phyloP scores from a whole-genome alignment of 2,797 vertebrate species.

The Ctenochaetus hawaiiensis region DNA sequence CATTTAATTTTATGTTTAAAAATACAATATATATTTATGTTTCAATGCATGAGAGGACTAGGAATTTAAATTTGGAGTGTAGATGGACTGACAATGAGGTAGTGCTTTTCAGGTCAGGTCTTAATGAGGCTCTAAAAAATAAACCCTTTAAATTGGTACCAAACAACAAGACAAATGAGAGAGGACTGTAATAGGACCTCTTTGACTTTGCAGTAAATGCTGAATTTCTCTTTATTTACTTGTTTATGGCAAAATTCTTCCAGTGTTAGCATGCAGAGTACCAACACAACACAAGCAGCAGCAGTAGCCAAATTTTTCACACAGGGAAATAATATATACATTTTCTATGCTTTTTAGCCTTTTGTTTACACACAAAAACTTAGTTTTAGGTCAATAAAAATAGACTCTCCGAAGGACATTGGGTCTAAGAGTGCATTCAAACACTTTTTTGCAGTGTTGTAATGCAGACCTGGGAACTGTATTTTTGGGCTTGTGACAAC shows the following conservation, averaged over 20 bases:
- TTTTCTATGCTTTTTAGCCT: too few relatives aligned
- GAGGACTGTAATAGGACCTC: background rate
- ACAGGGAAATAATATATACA: too few relatives aligned
- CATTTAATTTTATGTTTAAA: background rate
- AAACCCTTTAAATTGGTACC: background rate
- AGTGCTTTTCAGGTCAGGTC: background rate
- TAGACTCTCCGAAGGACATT: too few relatives aligned
- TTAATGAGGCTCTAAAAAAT: background rate
- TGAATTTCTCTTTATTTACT: background rate
- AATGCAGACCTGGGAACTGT: too few relatives aligned
- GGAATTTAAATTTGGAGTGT: background rate
- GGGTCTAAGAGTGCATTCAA: too few relatives aligned
- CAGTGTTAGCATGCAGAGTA: background rate
- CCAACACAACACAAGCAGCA: background rate
- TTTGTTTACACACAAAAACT: too few relatives aligned
- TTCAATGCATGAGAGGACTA: background rate
- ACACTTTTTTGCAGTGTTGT: too few relatives aligned
- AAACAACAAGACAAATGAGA: conserved; percentile 8
- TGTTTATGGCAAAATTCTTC: background rate
- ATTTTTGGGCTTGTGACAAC: too few relatives aligned
- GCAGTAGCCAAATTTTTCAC: background rate
- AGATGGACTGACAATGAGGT: background rate
- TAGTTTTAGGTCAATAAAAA: too few relatives aligned
- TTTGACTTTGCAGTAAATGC: background rate
- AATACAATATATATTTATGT: background rate